Evolutionary conservation across 2,888 invertebrate genomes (phyloP).

Genomic region (Trichopoda pennipes): DNA sequence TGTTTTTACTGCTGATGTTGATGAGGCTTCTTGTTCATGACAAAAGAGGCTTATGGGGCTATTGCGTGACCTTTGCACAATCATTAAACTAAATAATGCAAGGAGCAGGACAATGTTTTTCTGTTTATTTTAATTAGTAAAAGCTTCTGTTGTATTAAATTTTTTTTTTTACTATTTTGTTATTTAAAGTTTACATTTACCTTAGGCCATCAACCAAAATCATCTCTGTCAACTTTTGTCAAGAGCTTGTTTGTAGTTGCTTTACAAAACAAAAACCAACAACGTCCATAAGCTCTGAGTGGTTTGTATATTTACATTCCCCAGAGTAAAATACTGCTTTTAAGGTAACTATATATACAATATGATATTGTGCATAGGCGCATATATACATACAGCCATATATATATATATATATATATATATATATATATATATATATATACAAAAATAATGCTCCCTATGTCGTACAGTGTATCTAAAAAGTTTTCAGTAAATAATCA

Average conservation of each 20-base stretch:
- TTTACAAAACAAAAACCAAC: slow-evolving; percentile 73
- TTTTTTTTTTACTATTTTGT: slow-evolving; percentile 43
- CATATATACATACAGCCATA: background rate
- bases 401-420: too few relatives aligned
- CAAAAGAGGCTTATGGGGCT: slow-evolving; percentile 66
- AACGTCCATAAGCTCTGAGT: slow-evolving; percentile 63
- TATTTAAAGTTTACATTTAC: slow-evolving; percentile 66
- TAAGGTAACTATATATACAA: slow-evolving; percentile 18
- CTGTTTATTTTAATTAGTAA: slow-evolving; percentile 70
- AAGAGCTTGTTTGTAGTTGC: slow-evolving; percentile 72
- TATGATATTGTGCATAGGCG: too few relatives aligned
- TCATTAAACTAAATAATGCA: slow-evolving; percentile 50
- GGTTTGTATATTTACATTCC: slow-evolving; percentile 57
- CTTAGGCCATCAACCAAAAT: slow-evolving; percentile 66
- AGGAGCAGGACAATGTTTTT: slow-evolving; percentile 62
- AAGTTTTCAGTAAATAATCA: too few relatives aligned
- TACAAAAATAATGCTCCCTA: too few relatives aligned
- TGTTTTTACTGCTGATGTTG: slow-evolving; percentile 60
- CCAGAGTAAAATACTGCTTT: slow-evolving; percentile 53
- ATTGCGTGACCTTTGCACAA: slow-evolving; percentile 66
- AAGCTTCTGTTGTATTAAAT: slow-evolving; percentile 55
- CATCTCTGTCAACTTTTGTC: slow-evolving; percentile 73
- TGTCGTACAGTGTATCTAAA: too few relatives aligned
- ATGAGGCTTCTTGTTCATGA: slow-evolving; percentile 57
- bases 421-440: too few relatives aligned